Evolutionary conservation across 2,888 invertebrate genomes (phyloP).

Genomic region (Aricia artaxerxes): DNA sequence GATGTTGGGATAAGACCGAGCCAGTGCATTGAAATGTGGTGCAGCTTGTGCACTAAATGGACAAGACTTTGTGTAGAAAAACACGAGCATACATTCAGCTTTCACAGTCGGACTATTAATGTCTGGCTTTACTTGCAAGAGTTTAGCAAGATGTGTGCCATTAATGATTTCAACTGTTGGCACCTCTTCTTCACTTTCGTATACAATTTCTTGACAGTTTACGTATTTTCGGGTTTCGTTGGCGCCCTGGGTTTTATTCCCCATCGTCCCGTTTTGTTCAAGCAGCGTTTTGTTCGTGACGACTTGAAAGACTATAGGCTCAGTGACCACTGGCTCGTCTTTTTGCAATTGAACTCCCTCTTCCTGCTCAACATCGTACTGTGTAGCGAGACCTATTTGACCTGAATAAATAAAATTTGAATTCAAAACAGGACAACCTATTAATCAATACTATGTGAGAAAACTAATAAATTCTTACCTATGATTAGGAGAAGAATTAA

Average conservation of each 20-base stretch:
- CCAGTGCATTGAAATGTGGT: conserved; percentile 93
- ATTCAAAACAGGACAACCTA: not conserved
- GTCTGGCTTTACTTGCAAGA: conserved; percentile 83
- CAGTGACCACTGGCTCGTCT: conserved; percentile 63
- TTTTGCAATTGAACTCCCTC: conserved; percentile 45
- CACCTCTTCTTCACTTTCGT: conserved; percentile 62
- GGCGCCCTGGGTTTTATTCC: conserved; percentile 58
- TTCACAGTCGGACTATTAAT: conserved; percentile 83
- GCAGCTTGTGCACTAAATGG: conserved; percentile 95
- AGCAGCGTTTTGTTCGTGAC: conserved; percentile 72
- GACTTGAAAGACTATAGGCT: conserved; percentile 69
- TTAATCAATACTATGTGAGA: not conserved
- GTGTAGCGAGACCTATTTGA: conserved; percentile 41
- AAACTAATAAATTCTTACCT: not conserved
- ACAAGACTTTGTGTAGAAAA: conserved; percentile 95
- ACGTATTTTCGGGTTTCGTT: conserved; percentile 73
- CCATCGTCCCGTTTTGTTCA: conserved; percentile 60
- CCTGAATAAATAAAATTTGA: conserved; percentile 33
- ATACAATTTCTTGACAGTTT: conserved; percentile 66
- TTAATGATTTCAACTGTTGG: conserved; percentile 84
- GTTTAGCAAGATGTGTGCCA: conserved; percentile 84
- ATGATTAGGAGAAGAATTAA: not conserved
- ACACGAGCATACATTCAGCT: conserved; percentile 86
- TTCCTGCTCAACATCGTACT: conserved; percentile 67
- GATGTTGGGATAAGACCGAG: conserved; percentile 91